A percentile compares a stretch with the other conserved stretches of the same genome.
Evolutionary conservation across 2,888 invertebrate species (phyloP).

Genomic region (Caprella mutica): DNA sequence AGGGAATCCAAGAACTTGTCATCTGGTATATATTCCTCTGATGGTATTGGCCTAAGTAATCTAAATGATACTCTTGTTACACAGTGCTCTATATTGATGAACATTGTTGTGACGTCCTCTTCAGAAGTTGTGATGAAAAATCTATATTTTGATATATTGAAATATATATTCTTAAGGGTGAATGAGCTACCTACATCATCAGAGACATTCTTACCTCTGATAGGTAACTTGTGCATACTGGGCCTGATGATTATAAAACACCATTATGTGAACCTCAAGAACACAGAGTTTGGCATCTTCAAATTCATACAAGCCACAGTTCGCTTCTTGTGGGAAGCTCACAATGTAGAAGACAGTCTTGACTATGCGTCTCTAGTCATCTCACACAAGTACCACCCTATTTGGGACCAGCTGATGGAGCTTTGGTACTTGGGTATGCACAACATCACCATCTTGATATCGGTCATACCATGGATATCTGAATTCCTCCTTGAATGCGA

Average conservation of each 20-base stretch:
- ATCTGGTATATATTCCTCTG: background rate
- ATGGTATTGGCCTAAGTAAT: slow-evolving; percentile 4
- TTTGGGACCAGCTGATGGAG: slow-evolving; percentile 81
- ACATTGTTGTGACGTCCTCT: slow-evolving; percentile 75
- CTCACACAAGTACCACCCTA: slow-evolving; percentile 69
- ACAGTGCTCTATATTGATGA: slow-evolving; percentile 83
- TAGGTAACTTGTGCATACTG: slow-evolving; percentile 71
- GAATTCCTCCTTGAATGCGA: slow-evolving; percentile 85
- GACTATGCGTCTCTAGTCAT: slow-evolving; percentile 63
- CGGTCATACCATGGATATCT: slow-evolving; percentile 66
- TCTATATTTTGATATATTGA: slow-evolving; percentile 64
- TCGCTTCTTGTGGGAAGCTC: slow-evolving; percentile 84
- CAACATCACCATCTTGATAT: slow-evolving; percentile 69
- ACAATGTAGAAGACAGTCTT: slow-evolving; percentile 55
- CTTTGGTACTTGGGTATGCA: slow-evolving; percentile 91
- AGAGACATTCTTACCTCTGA: slow-evolving; percentile 54
- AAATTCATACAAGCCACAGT: slow-evolving; percentile 69
- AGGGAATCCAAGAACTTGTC: background rate
- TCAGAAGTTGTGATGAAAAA: slow-evolving; percentile 66
- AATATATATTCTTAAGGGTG: slow-evolving; percentile 50
- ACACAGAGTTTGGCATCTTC: slow-evolving; percentile 29
- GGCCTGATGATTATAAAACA: slow-evolving; percentile 73
- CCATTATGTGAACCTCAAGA: slow-evolving; percentile 34
- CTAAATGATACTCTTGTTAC: slow-evolving; percentile 56
- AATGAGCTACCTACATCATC: slow-evolving; percentile 26